These are phyloP conservation scores for Felis catus DNA, from an alignment of 2,113 vertebrate species.

Conservation along the genomic window F.catus_Fca126_mat1.0 CM031418.1:127806501-127807000, in stretches of 20 bases:
- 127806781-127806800: background rate
- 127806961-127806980: background rate
- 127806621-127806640: background rate
- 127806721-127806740: background rate
- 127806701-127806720: background rate
- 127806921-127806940: background rate
- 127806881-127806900: background rate
- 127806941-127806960: background rate
- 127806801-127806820: background rate
- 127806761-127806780: background rate
- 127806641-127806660: background rate
- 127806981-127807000: background rate
- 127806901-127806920: background rate
- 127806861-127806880: background rate
- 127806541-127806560: background rate
- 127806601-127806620: background rate
- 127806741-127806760: background rate
- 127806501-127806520: background rate
- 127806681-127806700: background rate
- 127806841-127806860: background rate
- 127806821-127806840: background rate
- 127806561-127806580: background rate
- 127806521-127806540: background rate
- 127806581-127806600: background rate
- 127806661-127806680: background rate